Conservation (phyloP, 2,113 vertebrate genomes). For the Nicator chloris region DNA sequence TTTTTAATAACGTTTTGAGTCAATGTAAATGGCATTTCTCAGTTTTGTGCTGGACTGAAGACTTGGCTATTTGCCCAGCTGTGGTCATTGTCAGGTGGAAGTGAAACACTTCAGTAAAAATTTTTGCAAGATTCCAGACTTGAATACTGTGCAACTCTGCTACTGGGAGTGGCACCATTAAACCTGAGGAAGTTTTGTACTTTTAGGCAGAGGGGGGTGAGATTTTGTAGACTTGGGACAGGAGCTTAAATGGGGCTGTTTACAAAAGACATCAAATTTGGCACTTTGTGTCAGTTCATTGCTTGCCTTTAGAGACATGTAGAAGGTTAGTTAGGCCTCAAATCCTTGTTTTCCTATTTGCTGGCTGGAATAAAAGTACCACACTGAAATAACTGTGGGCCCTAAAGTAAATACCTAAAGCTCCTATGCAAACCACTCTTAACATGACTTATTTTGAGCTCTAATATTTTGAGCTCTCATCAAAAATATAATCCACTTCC, state of each 20-base stretch:
- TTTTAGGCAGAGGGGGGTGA: background rate
- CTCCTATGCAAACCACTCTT: background rate
- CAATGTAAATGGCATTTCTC: background rate
- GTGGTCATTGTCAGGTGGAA: background rate
- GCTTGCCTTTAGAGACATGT: background rate
- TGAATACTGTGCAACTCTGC: background rate
- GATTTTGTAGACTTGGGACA: background rate
- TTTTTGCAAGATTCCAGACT: background rate
- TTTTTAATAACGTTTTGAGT: background rate
- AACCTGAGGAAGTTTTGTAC: background rate
- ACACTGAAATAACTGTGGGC: background rate
- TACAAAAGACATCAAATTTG: background rate
- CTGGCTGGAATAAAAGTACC: background rate
- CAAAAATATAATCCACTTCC: background rate
- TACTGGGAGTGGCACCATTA: background rate
- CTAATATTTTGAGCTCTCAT: background rate
- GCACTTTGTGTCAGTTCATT: background rate
- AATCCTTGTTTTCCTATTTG: background rate
- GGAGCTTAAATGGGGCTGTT: background rate
- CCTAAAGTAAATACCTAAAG: background rate
- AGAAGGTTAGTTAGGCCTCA: background rate
- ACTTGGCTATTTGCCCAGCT: background rate
- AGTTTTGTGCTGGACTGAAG: background rate
- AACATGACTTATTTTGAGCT: background rate
- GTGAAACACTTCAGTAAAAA: background rate